Base-by-base conservation (phyloP, 2,113 vertebrate species). In the Oncorhynchus tshawytscha region DNA sequence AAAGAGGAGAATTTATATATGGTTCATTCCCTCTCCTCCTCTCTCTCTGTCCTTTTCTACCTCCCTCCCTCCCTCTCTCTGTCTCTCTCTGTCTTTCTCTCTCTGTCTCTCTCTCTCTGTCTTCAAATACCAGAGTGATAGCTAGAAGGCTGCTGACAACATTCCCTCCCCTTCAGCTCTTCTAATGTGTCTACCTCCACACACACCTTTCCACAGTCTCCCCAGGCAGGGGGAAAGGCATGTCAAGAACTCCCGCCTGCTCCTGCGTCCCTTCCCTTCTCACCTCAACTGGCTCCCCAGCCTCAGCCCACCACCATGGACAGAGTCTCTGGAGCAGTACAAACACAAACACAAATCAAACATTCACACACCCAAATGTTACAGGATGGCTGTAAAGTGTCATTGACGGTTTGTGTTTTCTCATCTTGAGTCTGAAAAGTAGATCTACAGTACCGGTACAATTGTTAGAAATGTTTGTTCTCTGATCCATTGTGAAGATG, bases 151-250 rank as follows among this genome's bases (percentile, higher is more conserved):
- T 72, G 74, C 24, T 54, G 75, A 81, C 67, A 67, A 54, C 71
- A 75, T 20, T 54, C 67, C 67, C 39, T 71, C 71, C n/a, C 60
- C 77, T 25, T 51, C 73, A 22, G 31, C 31, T 71, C 27, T 77
- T 48, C 24, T 79, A 78, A 60, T 82, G 67, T 20, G 20, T 48
- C 34, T 39, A 20, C 4, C 72, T 70, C 68, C 67, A 79, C 81
- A 87, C 81, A 87, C 87, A 90, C 83, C 88, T 91, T 78, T 83
- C 80, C 79, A 76, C 71, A 81, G 77, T 86, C 76, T 81, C 85
- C 11, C 2, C 18, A 82, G 82, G 81, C 79, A 74, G 3, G n/a
- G 57, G 16, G 15, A 67, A 75, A 57, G 65, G 9, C 79, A 81
- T 29, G 24, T 62, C 8, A 75, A 25, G 51, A 83, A 79, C 68